Percentiles rank a stretch among this genome's conserved stretches.
Evolutionary conservation across 2,888 invertebrate genomes (phyloP).

Genomic region (Stictocephala bisonia): DNA sequence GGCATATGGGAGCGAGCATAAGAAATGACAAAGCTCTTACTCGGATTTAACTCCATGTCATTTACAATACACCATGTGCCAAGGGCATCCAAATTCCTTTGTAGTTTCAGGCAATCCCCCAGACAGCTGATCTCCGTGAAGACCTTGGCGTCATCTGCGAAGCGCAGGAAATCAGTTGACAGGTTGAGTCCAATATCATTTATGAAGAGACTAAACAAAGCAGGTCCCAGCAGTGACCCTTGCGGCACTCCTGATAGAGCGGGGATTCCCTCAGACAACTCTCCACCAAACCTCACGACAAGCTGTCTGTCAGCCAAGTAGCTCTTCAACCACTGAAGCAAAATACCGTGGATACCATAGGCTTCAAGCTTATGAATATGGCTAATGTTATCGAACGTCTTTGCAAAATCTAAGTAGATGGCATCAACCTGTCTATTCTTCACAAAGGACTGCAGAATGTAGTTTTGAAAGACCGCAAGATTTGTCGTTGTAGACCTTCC

Average conservation of each 20-base stretch:
- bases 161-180: background rate
- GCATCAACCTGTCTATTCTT: slow-evolving; percentile 16
- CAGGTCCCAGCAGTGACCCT: background rate
- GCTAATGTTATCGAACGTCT: slow-evolving; percentile 3
- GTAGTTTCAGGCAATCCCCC: background rate
- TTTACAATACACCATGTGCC: background rate
- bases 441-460: background rate
- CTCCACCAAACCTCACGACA: background rate
- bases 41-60: background rate
- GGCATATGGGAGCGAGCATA: background rate
- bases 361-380: slow-evolving; percentile 18
- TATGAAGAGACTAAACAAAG: background rate
- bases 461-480: slow-evolving; percentile 2
- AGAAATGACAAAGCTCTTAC: background rate
- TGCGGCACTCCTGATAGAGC: slow-evolving; percentile 7
- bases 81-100: background rate
- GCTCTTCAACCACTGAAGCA: background rate
- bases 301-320: background rate
- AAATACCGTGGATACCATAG: slow-evolving; percentile 10
- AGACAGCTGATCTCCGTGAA: background rate
- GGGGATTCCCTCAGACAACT: background rate
- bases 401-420: slow-evolving; percentile 6
- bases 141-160: slow-evolving; percentile 19
- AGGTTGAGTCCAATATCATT: background rate
- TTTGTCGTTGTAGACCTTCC: slow-evolving; percentile 8